Percentiles rank a stretch among this genome's conserved stretches.
phyloP scores from a whole-genome alignment of 1,140 invertebrate species.

The Neodiprion pinetum region DNA sequence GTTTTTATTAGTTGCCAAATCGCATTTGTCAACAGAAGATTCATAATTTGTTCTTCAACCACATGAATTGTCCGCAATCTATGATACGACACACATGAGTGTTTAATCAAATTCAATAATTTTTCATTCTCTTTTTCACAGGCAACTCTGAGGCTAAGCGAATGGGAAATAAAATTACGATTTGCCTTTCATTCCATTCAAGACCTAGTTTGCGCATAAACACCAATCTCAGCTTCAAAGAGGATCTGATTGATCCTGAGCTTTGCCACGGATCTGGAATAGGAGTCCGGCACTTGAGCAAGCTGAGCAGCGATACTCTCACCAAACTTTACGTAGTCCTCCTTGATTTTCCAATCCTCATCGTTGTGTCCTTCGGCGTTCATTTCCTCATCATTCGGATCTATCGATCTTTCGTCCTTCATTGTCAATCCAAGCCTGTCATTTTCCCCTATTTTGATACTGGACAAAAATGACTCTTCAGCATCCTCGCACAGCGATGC shows the following conservation, averaged over 20 bases:
- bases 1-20: too few species aligned
- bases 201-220: conserved; percentile 39
- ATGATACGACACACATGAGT: too few species aligned
- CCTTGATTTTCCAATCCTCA: conserved; percentile 40
- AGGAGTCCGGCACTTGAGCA: conserved; percentile 44
- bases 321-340: conserved; percentile 44
- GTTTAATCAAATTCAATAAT: too few species aligned
- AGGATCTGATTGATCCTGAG: conserved; percentile 47
- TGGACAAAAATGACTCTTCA: conserved; percentile 39
- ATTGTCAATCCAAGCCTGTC: conserved; percentile 21
- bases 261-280: conserved; percentile 47
- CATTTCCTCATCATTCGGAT: conserved; percentile 8
- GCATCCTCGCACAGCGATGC: conserved; percentile 42
- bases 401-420: conserved; percentile 19
- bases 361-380: conserved; percentile 14
- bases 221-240: conserved; percentile 46
- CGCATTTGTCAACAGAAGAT: too few species aligned
- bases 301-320: conserved; percentile 45
- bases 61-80: too few species aligned
- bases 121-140: too few species aligned
- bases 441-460: conserved; percentile 23
- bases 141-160: too few species aligned
- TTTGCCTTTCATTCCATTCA: neutral
- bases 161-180: too few species aligned
- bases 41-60: too few species aligned